Base-by-base conservation (phyloP, 2,797 vertebrate species). In the Lagocephalus sceleratus region DNA sequence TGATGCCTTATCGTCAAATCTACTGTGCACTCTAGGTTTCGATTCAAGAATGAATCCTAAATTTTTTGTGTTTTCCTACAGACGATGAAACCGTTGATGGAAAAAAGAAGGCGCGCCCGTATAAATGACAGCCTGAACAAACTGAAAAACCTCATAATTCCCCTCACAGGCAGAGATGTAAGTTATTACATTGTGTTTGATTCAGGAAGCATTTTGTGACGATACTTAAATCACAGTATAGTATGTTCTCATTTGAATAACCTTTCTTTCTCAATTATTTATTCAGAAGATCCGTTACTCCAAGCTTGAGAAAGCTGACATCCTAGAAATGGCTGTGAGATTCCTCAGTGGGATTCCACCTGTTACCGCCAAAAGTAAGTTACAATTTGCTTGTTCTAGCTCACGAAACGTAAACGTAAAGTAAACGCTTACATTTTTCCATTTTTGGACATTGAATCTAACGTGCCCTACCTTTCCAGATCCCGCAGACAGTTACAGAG, bases 291-390 rank as follows among this genome's bases (percentile, higher is more conserved):
- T 85, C 48, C 82, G 86, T 66, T 89, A 84, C 65, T 94, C 93
- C 8, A 94, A 93, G 66, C 82, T 95, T 51, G 94, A 96, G 75
- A 95, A 96, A 82, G 94, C 94, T 0, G 94, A 93, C 68, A 91
- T 95, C 66, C 85, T 95, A 62, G 94, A 96, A 63, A 94, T 94
- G 93, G 93, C 94, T 1, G 93, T 94, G 63, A 88, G 85, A 52
- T 95, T 96, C 78, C 93, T 96, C 9, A 84, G 81, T 47, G 91
- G 93, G 38, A 81, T 91, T 2, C 90, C 59, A 0, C 78, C 73
- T 4, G 43, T 68, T 1, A 84, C 65, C 22, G 58, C 12, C 21
- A 85, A 90, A 73, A 57, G 93, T 94, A 58, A 85, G 92, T 86
- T 47, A 7, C 32, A 1, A 1, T 20, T 25, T 47, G 20, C 3